Conservation (phyloP, 2,888 invertebrate genomes). For the Philaethria dido region DNA sequence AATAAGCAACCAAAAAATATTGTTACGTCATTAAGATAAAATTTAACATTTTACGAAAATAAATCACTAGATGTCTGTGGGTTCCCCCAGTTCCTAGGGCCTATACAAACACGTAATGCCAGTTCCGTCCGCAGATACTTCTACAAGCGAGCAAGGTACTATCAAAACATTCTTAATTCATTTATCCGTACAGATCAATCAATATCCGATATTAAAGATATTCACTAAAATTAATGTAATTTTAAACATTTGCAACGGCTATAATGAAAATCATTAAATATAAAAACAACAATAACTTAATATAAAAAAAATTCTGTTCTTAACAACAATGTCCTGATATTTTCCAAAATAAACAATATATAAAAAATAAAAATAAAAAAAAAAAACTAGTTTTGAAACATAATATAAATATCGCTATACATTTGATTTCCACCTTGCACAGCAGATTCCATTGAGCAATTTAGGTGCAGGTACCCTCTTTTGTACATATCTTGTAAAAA, state of each 20-base stretch:
- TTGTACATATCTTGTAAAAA: too few species aligned
- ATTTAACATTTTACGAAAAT: conserved; percentile 74
- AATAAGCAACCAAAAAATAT: conserved; percentile 74
- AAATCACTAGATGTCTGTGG: conserved; percentile 62
- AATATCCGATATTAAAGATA: conserved; percentile 10
- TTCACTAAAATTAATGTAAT: conserved; percentile 16
- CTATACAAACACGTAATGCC: conserved; percentile 44
- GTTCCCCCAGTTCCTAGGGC: conserved; percentile 20
- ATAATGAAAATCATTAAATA: conserved; percentile 12
- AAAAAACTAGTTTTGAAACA: conserved; percentile 1
- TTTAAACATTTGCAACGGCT: conserved; percentile 4
- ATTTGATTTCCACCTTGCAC: conserved; percentile 7
- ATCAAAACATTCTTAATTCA: conserved; percentile 25
- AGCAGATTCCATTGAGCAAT: conserved; percentile 2
- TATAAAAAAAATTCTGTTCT: background rate
- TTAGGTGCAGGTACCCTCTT: conserved; percentile 16
- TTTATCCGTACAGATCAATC: conserved; percentile 15
- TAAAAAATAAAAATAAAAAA: conserved; percentile 1
- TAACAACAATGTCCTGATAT: conserved; percentile 15
- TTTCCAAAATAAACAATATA: background rate
- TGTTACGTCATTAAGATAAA: conserved; percentile 60
- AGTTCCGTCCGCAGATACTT: conserved; percentile 43
- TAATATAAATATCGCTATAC: conserved; percentile 8
- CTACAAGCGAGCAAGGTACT: conserved; percentile 19
- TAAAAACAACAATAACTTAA: conserved; percentile 18